These are phyloP conservation scores for Callopanchax toddi DNA, from an alignment of 2,113 vertebrate genomes.

Conservation along the genomic window DNA sequence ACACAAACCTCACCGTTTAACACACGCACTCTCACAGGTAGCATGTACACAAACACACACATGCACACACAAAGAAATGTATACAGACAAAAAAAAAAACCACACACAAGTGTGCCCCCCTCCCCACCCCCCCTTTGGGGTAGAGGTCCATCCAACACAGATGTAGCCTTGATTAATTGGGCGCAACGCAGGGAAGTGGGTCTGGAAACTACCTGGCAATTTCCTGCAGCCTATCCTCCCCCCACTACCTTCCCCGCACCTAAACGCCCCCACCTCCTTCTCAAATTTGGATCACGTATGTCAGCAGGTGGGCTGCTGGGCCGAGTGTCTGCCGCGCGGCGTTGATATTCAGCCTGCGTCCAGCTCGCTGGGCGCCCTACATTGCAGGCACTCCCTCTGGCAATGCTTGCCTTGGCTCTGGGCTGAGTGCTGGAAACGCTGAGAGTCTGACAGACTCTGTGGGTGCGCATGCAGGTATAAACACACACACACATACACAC, in stretches of 20 bases:
- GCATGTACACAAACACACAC: constrained; percentile 1
- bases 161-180: constrained; percentile 86
- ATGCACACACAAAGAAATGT: constrained; percentile 22
- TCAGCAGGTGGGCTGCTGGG: constrained; percentile 82
- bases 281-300: constrained; percentile 78
- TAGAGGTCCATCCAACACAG: constrained; percentile 80
- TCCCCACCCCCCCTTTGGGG: constrained; percentile 47
- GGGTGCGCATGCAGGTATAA: constrained; percentile 65
- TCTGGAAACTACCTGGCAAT: constrained; percentile 85
- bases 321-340: constrained; percentile 75
- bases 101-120: constrained; percentile 31
- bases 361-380: constrained; percentile 82
- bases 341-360: constrained; percentile 85
- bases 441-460: constrained; percentile 75
- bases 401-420: constrained; percentile 78
- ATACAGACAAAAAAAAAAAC: constrained; percentile 54
- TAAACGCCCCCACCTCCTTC: constrained; percentile 44
- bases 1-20: constrained; percentile 42
- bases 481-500: constrained; percentile 56
- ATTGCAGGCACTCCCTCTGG: constrained; percentile 84
- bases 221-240: constrained; percentile 73
- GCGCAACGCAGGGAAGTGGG: constrained; percentile 81
- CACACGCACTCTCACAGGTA: constrained; percentile 45
- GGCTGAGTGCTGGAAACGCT: constrained; percentile 73
- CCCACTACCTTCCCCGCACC: constrained; percentile 34